These are phyloP conservation scores for Heterodera filipjevi DNA, from an alignment of 2,888 invertebrate species.

Conservation along the genomic window DNA sequence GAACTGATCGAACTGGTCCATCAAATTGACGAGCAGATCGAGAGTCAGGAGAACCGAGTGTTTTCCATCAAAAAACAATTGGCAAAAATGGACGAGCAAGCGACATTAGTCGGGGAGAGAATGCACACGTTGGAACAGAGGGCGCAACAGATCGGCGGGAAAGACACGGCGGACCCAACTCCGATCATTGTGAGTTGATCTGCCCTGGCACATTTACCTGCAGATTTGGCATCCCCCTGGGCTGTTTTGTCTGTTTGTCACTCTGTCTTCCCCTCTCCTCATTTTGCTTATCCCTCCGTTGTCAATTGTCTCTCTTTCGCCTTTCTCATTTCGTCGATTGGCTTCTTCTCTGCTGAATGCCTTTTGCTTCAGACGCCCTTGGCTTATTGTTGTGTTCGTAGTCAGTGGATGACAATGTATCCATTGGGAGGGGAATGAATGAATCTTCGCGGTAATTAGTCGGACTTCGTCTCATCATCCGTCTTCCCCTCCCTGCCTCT, in stretches of 20 bases:
- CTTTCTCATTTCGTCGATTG: neutral
- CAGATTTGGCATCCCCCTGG: too few species aligned
- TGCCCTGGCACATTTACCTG: too few species aligned
- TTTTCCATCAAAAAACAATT: slow-evolving; percentile 4
- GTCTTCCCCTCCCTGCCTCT: neutral
- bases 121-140: slow-evolving; percentile 30
- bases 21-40: slow-evolving; percentile 29
- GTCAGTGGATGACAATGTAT: neutral
- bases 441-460: neutral
- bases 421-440: neutral
- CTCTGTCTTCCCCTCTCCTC: too few species aligned
- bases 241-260: too few species aligned
- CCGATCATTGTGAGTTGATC: slow-evolving; percentile 25
- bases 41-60: slow-evolving; percentile 20
- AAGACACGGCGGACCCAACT: slow-evolving; percentile 24
- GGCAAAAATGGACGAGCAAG: slow-evolving; percentile 15
- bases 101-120: slow-evolving; percentile 31
- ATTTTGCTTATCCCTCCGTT: neutral
- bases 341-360: too few species aligned
- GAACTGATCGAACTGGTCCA: slow-evolving; percentile 43
- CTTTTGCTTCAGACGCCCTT: neutral
- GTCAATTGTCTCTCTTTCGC: neutral
- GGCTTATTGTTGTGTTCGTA: neutral
- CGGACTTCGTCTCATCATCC: too few species aligned
- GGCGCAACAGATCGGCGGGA: neutral